Evolutionary conservation across 2,888 invertebrate species (phyloP).

Genomic region (Drosophila leonis): DNA sequence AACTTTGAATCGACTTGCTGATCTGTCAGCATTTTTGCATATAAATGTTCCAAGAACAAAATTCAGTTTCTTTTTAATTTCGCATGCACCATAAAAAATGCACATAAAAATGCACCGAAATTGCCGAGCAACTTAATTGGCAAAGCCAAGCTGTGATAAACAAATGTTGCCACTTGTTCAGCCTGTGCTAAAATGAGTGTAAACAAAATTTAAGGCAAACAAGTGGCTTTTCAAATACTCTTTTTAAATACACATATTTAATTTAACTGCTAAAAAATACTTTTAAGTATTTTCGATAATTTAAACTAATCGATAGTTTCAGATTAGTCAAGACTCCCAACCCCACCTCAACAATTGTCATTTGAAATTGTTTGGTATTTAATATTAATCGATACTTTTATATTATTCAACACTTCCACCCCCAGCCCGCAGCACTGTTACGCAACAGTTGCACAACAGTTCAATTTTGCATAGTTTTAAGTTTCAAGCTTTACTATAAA

Average conservation of each 20-base stretch:
- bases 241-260: neutral
- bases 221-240: constrained; percentile 15
- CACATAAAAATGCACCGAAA: constrained; percentile 39
- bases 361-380: neutral
- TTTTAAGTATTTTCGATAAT: neutral
- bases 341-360: neutral
- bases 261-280: neutral
- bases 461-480: neutral
- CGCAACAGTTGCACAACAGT: neutral
- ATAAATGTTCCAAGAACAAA: constrained; percentile 51
- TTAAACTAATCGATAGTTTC: neutral
- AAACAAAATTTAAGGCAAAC: too few species aligned
- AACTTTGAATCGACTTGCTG: constrained; percentile 25
- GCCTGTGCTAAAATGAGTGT: neutral
- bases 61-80: constrained; percentile 61
- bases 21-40: constrained; percentile 43
- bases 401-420: neutral
- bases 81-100: constrained; percentile 47
- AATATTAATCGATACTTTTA: neutral
- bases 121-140: constrained; percentile 52
- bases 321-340: neutral
- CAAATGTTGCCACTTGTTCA: constrained; percentile 28
- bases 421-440: neutral
- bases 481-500: neutral
- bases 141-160: constrained; percentile 13